A percentile compares a stretch with the other conserved stretches of the same genome.
phyloP scores from a whole-genome alignment of 2,888 invertebrate genomes.

The Diaphora mendica region DNA sequence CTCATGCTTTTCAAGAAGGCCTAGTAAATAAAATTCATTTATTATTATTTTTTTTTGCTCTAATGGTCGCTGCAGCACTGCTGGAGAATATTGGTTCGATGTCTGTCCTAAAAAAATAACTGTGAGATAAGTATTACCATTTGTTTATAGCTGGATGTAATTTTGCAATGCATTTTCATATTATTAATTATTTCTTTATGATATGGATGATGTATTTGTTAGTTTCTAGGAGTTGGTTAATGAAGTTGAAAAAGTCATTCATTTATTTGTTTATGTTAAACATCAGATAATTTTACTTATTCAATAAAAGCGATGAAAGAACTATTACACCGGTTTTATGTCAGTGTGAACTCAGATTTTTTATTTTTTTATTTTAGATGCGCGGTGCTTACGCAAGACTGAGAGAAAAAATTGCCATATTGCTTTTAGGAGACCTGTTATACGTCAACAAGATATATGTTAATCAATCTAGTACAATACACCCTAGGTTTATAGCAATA shows the following conservation, averaged over 20 bases:
- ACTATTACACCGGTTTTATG: neutral
- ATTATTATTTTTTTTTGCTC: neutral
- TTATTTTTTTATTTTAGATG: slow-evolving; percentile 26
- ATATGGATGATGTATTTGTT: too few species aligned
- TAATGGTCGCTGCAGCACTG: neutral
- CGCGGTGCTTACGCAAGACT: slow-evolving; percentile 14
- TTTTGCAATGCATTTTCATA: neutral
- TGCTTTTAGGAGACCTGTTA: slow-evolving; percentile 35
- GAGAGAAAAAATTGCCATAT: neutral
- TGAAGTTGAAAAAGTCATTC: too few species aligned
- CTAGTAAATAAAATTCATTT: neutral
- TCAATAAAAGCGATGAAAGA: neutral
- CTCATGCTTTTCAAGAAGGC: neutral
- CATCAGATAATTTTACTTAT: neutral
- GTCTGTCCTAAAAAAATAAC: too few species aligned
- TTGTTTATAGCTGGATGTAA: neutral
- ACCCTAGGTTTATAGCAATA: slow-evolving; percentile 46
- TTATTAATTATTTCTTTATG: neutral
- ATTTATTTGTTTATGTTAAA: too few species aligned
- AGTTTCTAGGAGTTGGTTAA: too few species aligned
- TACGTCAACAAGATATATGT: slow-evolving; percentile 64
- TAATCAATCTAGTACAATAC: slow-evolving; percentile 55
- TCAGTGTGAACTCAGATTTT: neutral
- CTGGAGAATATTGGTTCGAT: neutral
- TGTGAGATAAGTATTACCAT: neutral